phyloP scores from a whole-genome alignment of 2,113 vertebrate species.

The Grus americana region DNA sequence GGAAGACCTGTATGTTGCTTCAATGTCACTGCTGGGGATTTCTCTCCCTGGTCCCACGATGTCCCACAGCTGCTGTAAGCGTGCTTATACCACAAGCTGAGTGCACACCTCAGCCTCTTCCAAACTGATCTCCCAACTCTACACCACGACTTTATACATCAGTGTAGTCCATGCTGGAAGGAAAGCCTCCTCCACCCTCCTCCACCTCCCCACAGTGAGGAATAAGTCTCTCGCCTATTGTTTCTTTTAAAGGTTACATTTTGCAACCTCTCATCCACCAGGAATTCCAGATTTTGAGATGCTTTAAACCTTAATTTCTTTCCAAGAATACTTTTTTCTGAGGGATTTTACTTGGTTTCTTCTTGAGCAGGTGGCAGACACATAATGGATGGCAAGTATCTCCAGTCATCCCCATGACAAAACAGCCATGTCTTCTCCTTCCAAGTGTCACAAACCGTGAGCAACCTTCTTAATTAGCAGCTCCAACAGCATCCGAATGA shows the following conservation, averaged over 20 bases:
- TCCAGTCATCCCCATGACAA: background rate
- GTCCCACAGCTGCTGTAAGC: background rate
- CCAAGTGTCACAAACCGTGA: background rate
- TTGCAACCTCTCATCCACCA: background rate
- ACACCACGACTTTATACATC: background rate
- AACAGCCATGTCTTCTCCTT: background rate
- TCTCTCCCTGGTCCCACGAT: background rate
- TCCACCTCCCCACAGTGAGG: background rate
- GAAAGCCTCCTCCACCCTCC: background rate
- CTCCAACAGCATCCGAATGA: background rate
- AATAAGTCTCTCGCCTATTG: background rate
- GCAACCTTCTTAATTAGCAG: background rate
- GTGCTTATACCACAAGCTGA: background rate
- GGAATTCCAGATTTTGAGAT: background rate
- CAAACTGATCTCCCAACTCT: background rate
- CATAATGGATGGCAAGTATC: background rate
- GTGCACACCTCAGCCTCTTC: background rate
- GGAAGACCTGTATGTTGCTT: background rate
- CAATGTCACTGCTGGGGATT: background rate
- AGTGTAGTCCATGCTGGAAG: background rate
- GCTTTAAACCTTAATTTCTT: background rate
- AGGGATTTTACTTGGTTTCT: background rate
- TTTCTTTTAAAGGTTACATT: background rate
- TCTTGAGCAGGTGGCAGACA: background rate
- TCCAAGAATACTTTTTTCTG: background rate